Evolutionary conservation across 2,797 vertebrate genomes (phyloP).

Genomic region (Characodon lateralis): DNA sequence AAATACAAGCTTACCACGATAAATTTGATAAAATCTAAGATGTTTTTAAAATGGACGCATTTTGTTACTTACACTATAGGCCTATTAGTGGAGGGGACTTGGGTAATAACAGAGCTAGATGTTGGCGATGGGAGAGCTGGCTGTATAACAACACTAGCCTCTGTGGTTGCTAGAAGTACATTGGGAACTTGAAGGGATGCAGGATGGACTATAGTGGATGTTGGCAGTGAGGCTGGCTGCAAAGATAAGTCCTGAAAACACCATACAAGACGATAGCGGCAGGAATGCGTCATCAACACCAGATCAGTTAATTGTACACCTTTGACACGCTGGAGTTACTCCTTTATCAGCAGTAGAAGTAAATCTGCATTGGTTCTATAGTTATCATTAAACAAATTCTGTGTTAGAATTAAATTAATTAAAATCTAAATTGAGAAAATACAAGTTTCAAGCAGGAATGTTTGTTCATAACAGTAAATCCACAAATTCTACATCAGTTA

Average conservation of each 20-base stretch:
- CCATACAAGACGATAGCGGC: slow-evolving; percentile 81
- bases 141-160: slow-evolving; percentile 98
- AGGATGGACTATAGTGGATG: slow-evolving; percentile 97
- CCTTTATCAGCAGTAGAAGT: slow-evolving; percentile 13
- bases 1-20: slow-evolving; percentile 56
- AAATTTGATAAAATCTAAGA: slow-evolving; percentile 54
- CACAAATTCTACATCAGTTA: slow-evolving; percentile 10
- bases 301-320: slow-evolving; percentile 25
- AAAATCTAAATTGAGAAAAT: background rate
- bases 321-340: slow-evolving; percentile 16
- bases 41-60: slow-evolving; percentile 63
- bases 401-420: slow-evolving; percentile 7
- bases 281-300: slow-evolving; percentile 62
- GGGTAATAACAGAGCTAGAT: slow-evolving; percentile 99
- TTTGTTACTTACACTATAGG: slow-evolving; percentile 95
- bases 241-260: slow-evolving; percentile 93
- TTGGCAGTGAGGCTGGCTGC: slow-evolving; percentile 93
- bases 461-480: slow-evolving; percentile 14
- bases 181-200: slow-evolving; percentile 98
- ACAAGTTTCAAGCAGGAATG: slow-evolving; percentile 1
- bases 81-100: slow-evolving; percentile 96
- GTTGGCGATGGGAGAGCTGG: slow-evolving; percentile 98
- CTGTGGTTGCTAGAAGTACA: slow-evolving; percentile 96
- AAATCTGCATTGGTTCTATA: slow-evolving; percentile 21
- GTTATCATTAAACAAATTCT: slow-evolving; percentile 11